Base-by-base conservation (phyloP, 92 coral and sea anemone species). In the Parazoanthus swiftii region DNA sequence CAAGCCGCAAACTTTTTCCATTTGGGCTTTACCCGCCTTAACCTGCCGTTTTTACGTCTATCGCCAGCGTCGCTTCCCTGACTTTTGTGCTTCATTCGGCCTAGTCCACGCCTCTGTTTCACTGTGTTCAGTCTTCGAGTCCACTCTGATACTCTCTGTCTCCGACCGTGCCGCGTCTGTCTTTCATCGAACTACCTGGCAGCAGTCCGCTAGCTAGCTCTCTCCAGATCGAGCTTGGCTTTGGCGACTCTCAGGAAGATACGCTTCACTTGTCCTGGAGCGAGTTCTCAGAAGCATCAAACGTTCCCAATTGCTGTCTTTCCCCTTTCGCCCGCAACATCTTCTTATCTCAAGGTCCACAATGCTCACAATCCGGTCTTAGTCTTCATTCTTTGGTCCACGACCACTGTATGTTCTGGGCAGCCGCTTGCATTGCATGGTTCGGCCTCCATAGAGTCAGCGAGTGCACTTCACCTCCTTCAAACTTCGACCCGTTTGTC, bases 31-130 rank as follows among this genome's bases (percentile, higher is more conserved):
- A 89, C 91, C n/a, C n/a, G 84, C 89, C 25, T 75, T 89, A 18
- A 91, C 89, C 6, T 72, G 74, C n/a, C 86, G 63, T 4, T 43
- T 89, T 0, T 90, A 89, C 74, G 33, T 70, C 0, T 81, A 80
- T 26, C 87, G 25, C 38, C 94, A 92, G 79, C 89, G 79, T 0
- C 46, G 56, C 8, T 92, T 80, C 35, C 39, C n/a, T 38, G 13
- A 76, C 5, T 89, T 91, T 26, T 8, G 73, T 16, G 6, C 73
- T 20, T 67, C 73, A 18, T 67, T 67, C 73, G 8, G 73, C 72
- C 72, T 66, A 5, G n/a, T 66, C 25, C 72, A 66, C 72, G 25
- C n/a, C 8, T 66, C 72, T 21, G 72, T 4, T 21, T 66, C 72
- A 21, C n/a, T 29, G 25, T 66, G 26, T 21, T 29, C 72, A 16